Conservation (phyloP, 1,140 invertebrate genomes). For the Hypsibius dujardini region DNA sequence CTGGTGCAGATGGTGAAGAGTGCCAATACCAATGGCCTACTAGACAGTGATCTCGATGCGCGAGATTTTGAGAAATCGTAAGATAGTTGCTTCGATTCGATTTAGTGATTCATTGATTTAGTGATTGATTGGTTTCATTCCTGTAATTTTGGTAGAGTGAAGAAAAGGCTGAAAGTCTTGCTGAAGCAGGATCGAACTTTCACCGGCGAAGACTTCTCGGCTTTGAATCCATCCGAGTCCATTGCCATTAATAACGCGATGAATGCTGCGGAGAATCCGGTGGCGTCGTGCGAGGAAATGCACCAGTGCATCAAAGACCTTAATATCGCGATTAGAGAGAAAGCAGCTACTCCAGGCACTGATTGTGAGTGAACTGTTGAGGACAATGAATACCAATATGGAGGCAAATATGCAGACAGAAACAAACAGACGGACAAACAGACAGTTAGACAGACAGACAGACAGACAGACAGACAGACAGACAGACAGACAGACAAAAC, state of each 20-base stretch:
- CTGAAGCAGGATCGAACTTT: conserved; percentile 79
- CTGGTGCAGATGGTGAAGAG: conserved; percentile 99
- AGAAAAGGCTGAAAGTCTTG: conserved; percentile 75
- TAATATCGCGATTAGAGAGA: conserved; percentile 54
- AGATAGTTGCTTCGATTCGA: conserved; percentile 22
- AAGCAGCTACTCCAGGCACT: conserved; percentile 37
- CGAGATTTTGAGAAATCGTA: conserved; percentile 35
- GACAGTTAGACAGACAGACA: background rate
- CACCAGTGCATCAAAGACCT: conserved; percentile 65
- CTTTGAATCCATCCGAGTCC: conserved; percentile 69
- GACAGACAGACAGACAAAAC: background rate
- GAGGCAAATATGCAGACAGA: background rate
- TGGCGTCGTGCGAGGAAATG: conserved; percentile 73
- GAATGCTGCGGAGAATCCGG: conserved; percentile 89
- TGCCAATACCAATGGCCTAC: conserved; percentile 89
- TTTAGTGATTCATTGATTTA: background rate
- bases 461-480: background rate
- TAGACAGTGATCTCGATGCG: conserved; percentile 81
- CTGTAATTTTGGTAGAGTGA: conserved; percentile 51
- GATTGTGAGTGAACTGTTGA: conserved; percentile 26
- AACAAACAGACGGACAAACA: conserved; percentile 1
- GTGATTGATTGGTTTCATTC: conserved; percentile 19
- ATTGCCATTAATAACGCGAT: conserved; percentile 68
- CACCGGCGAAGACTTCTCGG: conserved; percentile 57
- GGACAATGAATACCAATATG: background rate